A percentile compares a stretch with the other conserved stretches of the same genome.
phyloP scores from a whole-genome alignment of 2,888 invertebrate genomes.

The Diploptera punctata region DNA sequence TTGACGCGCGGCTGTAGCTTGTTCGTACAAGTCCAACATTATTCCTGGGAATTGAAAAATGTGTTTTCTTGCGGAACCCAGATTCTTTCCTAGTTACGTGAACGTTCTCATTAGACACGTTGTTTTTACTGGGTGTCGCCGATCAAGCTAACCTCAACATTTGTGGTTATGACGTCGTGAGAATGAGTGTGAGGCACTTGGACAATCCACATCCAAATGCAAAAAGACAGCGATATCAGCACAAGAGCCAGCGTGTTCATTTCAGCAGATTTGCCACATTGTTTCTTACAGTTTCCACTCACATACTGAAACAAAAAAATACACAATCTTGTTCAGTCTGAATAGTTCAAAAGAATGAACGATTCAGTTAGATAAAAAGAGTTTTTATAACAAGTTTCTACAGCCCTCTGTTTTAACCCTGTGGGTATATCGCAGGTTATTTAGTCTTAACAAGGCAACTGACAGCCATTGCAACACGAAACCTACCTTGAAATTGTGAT shows the following conservation, averaged over 20 bases:
- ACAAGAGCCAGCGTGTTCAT: neutral
- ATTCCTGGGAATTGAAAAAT: conserved; percentile 30
- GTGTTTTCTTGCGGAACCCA: neutral
- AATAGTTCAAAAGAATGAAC: too few relatives aligned
- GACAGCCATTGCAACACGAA: too few relatives aligned
- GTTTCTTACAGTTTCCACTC: neutral
- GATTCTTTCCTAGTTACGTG: neutral
- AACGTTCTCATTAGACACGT: neutral
- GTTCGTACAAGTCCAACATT: conserved; percentile 38
- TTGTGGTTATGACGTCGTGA: conserved; percentile 21
- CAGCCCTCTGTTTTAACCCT: too few relatives aligned
- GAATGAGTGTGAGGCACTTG: neutral
- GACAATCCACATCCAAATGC: conserved; percentile 25
- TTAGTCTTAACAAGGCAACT: too few relatives aligned
- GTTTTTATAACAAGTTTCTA: too few relatives aligned
- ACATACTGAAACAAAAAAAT: neutral
- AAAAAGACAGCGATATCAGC: conserved; percentile 6
- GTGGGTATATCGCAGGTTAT: too few relatives aligned
- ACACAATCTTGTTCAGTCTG: too few relatives aligned
- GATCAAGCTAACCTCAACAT: conserved; percentile 17
- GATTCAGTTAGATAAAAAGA: too few relatives aligned
- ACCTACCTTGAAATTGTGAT: too few relatives aligned
- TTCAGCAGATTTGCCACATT: too few relatives aligned
- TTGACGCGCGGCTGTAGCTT: neutral
- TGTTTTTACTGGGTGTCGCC: neutral